These are phyloP conservation scores for Anagyrus pseudococci DNA, from an alignment of 2,888 invertebrate genomes.

Conservation along the genomic window DNA sequence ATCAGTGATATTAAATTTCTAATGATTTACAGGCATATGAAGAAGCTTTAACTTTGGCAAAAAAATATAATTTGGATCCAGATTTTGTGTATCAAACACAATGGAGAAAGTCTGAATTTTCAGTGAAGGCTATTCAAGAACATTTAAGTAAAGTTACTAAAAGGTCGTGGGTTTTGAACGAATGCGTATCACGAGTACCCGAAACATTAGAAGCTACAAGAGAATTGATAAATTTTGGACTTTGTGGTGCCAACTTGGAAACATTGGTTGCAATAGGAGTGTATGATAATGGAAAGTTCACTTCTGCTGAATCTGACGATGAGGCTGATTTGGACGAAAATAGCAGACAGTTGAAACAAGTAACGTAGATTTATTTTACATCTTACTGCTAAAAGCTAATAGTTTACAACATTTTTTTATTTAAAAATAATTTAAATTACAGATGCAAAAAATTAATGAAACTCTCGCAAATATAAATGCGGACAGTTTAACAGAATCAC, in stretches of 20 bases:
- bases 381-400: too few species aligned
- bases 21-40: constrained; percentile 69
- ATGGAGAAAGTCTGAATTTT: constrained; percentile 77
- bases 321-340: constrained; percentile 43
- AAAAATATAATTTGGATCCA: constrained; percentile 74
- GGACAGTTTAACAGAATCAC: constrained; percentile 68
- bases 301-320: constrained; percentile 45
- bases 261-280: constrained; percentile 66
- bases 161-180: constrained; percentile 80
- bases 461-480: constrained; percentile 60
- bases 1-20: constrained; percentile 29
- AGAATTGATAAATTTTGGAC: constrained; percentile 76
- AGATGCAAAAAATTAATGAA: constrained; percentile 55
- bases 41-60: constrained; percentile 75
- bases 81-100: constrained; percentile 82
- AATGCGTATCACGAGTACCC: constrained; percentile 78
- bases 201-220: constrained; percentile 75
- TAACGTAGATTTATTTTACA: constrained; percentile 30
- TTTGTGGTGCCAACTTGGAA: constrained; percentile 72
- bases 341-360: constrained; percentile 42
- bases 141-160: constrained; percentile 80
- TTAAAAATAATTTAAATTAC: too few species aligned
- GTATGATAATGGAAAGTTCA: constrained; percentile 54
- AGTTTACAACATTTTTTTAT: constrained; percentile 10
- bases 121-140: constrained; percentile 75